Base-by-base conservation (phyloP, 2,888 invertebrate genomes). In the Boloria selene region DNA sequence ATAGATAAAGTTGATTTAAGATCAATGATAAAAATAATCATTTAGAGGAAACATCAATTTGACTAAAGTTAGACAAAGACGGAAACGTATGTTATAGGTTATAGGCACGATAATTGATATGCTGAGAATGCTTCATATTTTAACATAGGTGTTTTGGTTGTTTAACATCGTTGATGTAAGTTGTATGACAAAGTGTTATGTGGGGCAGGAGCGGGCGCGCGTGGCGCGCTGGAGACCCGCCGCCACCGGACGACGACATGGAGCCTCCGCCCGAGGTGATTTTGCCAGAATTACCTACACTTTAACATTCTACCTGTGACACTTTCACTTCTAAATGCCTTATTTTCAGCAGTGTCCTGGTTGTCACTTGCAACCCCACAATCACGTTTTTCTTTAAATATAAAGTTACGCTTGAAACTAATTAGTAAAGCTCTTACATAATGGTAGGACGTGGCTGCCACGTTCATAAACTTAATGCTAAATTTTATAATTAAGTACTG, bases 281-380 rank as follows among this genome's bases (percentile, higher is more conserved):
- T 91, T 91, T 90, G 91, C 92, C 91, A 92, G 90, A 92, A 77
- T 90, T 92, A 90, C 90, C 90, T 88, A 86, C 75, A 85, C 86
- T 87, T 87, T 82, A 80, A 78, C 75, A 71, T 74, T 78, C 76
- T 78, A 73, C 66, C 71, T 82, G 75, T 82, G 81, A 81, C 85
- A 87, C 88, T 80, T 82, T 85, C 88, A 38, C 88, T 82, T 85
- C 81, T 87, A 77, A 83, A 70, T 79, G 83, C 83, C 84, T 85
- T 85, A 78, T 81, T 77, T 83, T 81, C 59, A 49, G 49, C 38
- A 85, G 79, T 82, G 81, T 82, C 81, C 81, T 80, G 81, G 87
- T 87, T 88, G 88, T 86, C 88, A 88, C 87, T 86, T 79, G 80
- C 81, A 72, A 72, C 71, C 66, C 76, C 78, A 76, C 77, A 52